Evolutionary conservation across 2,113 vertebrate genomes (phyloP), one percentile per base, ranked within the genome.

Genomic region (Dendropsophus ebraccatus): DNA sequence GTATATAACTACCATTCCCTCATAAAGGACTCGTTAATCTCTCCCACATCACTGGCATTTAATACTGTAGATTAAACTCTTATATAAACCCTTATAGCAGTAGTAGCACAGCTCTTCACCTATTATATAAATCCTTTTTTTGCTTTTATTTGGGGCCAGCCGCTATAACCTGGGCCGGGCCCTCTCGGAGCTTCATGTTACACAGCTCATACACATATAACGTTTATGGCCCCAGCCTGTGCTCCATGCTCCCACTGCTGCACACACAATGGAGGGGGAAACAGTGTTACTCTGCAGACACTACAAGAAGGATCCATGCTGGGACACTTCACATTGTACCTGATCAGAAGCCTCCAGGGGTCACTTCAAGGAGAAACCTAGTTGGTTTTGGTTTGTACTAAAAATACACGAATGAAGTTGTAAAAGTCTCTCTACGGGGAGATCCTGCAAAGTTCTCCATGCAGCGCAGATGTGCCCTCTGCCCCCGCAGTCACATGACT

Each of bases 401-500:
- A 49, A 50, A 30, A 76, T 41, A 56, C 32, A 12, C 4, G 21
- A 41, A 49, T 10, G 5, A 60, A 49, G n/a, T 67, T n/a, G n/a
- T n/a, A n/a, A n/a, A n/a, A n/a, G n/a, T n/a, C n/a, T n/a, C n/a
- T 65, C 12, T 19, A 19, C 8, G 0, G 12, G 13, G n/a, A 28
- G 25, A 49, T 81, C 35, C 19, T 37, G 5, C 37, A 60, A 35
- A 25, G 32, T 41, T 32, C 23, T 23, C 21, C 45, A 3, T 69
- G 2, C 17, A 1, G 9, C 28, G 12, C 19, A 25, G 47, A 54
- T 19, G 17, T 84, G 73, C 56, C 58, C 37, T 65, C 28, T 84
- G 73, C 56, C 7, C 72, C 41, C 72, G 7, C 6, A 23, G 73
- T 65, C 73, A 76, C 21, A 25, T 84, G 83, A 84, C 82, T 30